A percentile compares a stretch with the other conserved stretches of the same genome.
phyloP scores from a whole-genome alignment of 2,888 invertebrate species.

The Stenodema calcarata region DNA sequence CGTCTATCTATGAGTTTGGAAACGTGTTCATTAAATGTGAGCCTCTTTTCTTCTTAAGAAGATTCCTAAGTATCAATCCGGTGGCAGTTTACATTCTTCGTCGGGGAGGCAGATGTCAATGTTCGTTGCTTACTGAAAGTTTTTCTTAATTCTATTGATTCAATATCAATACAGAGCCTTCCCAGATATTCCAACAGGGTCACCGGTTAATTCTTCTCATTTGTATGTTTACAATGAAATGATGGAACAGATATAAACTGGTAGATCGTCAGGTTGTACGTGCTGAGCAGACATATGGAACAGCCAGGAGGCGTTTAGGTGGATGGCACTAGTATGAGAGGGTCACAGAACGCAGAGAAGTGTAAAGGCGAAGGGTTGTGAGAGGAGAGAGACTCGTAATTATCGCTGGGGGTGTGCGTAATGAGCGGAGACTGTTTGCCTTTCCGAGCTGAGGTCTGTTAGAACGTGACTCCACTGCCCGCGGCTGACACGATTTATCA shows the following conservation, averaged over 20 bases:
- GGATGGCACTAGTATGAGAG: not conserved
- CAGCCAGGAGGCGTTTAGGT: not conserved
- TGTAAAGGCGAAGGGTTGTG: not conserved
- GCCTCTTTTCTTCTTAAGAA: too few relatives aligned
- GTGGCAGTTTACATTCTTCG: too few relatives aligned
- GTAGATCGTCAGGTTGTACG: not conserved
- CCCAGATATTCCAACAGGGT: too few relatives aligned
- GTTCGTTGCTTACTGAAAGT: too few relatives aligned
- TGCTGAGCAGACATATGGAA: not conserved
- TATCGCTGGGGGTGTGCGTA: slow-evolving; percentile 18
- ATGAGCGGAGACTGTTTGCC: slow-evolving; percentile 21
- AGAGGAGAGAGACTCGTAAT: not conserved
- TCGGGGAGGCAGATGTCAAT: too few relatives aligned
- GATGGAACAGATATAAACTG: not conserved
- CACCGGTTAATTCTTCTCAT: too few relatives aligned
- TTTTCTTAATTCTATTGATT: too few relatives aligned
- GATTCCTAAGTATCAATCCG: too few relatives aligned
- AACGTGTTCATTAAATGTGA: too few relatives aligned
- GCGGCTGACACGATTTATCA: slow-evolving; percentile 16
- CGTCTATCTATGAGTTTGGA: too few relatives aligned
- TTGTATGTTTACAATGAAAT: not conserved
- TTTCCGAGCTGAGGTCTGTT: slow-evolving; percentile 12
- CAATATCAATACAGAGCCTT: too few relatives aligned
- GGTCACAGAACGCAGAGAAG: not conserved
- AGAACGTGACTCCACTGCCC: slow-evolving; percentile 11